phyloP scores from a whole-genome alignment of 1,140 invertebrate species.

The Brachionus koreanus region DNA sequence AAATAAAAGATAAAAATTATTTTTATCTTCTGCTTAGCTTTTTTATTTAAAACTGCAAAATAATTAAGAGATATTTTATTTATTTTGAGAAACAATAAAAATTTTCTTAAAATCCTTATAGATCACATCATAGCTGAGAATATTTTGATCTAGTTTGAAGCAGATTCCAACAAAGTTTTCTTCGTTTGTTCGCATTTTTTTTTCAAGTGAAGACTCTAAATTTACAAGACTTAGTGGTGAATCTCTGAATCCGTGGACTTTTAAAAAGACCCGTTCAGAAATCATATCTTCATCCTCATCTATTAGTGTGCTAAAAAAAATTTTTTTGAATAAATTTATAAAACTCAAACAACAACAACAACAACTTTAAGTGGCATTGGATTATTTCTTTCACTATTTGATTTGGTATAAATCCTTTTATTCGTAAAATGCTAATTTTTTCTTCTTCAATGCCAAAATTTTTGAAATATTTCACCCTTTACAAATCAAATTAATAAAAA shows the following conservation, averaged over 20 bases:
- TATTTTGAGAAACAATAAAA: neutral
- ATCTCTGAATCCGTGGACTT: conserved; percentile 19
- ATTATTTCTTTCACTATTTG: neutral
- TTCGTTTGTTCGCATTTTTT: conserved; percentile 23
- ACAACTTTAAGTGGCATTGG: neutral
- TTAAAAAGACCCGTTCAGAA: neutral
- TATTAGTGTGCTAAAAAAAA: neutral
- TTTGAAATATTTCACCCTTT: neutral
- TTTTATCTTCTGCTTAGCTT: no score
- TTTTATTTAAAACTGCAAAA: no score
- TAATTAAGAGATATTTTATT: no score
- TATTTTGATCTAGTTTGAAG: neutral
- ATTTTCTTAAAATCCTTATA: conserved; percentile 32
- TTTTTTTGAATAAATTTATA: neutral
- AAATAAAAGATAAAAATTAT: neutral
- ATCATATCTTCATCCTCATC: neutral
- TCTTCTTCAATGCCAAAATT: neutral
- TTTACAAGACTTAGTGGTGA: neutral
- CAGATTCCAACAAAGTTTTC: conserved; percentile 1
- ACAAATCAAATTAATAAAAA: neutral
- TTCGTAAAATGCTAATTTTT: neutral
- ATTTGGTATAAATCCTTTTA: conserved; percentile 26
- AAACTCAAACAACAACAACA: neutral
- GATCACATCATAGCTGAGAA: neutral
- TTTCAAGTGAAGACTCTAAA: neutral